Evolutionary conservation across 2,797 vertebrate genomes (phyloP).

Genomic region (Paratrypauchen microcephalus): DNA sequence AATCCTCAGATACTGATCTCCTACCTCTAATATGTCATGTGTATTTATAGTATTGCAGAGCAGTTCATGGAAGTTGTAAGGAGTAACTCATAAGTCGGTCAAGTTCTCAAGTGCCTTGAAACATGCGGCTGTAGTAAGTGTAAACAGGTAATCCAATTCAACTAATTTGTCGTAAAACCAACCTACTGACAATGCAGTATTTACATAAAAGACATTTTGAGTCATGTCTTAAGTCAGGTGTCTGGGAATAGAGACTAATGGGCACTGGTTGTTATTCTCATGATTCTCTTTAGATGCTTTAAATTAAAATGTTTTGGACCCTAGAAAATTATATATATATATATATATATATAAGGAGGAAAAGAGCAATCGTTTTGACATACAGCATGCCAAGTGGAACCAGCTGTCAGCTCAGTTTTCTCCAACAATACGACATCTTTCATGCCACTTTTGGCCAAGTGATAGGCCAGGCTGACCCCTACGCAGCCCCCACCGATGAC

Average conservation of each 20-base stretch:
- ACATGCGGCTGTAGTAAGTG: constrained; percentile 24
- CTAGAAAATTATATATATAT: background rate
- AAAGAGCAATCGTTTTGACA: constrained; percentile 38
- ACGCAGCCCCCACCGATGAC: constrained; percentile 95
- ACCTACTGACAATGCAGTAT: background rate
- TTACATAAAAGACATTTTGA: background rate
- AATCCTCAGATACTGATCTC: constrained; percentile 11
- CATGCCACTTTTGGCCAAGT: constrained; percentile 92
- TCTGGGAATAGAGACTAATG: background rate
- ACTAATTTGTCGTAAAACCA: background rate
- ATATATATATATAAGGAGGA: no score
- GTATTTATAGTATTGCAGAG: constrained; percentile 38
- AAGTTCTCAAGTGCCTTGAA: constrained; percentile 23
- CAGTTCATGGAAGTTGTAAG: constrained; percentile 11
- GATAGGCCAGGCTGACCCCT: constrained; percentile 92
- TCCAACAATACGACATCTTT: constrained; percentile 94
- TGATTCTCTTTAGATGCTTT: background rate
- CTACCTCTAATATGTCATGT: background rate
- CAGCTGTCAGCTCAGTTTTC: constrained; percentile 95
- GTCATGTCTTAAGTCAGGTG: background rate
- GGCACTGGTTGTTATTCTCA: background rate
- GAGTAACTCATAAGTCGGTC: constrained; percentile 30
- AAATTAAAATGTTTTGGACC: background rate
- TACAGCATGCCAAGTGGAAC: constrained; percentile 99
- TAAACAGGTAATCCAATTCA: background rate